Base-by-base conservation (phyloP, 1,140 invertebrate genomes). In the Caenorhabditis inopinata region DNA sequence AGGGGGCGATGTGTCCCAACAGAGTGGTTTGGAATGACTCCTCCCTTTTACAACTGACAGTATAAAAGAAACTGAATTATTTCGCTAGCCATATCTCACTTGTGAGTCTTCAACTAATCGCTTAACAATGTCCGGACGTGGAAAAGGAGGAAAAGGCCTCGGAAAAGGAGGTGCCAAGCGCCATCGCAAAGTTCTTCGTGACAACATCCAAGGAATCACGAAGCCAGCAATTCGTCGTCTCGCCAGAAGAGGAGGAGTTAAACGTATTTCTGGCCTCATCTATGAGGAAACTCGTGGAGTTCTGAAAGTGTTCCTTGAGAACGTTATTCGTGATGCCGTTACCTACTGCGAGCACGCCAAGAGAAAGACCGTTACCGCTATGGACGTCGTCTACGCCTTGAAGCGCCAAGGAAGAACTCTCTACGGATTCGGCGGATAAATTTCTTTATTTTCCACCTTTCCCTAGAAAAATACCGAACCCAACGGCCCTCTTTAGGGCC, bases 351-450 rank as follows among this genome's bases (percentile, higher is more conserved):
- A 93, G 88, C 92, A 94, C 89, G 93, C 93, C 83, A 93, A 93
- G 90, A 90, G 93, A 83, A 94, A 94, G 89, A 94, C 93, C 27
- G 91, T 92, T 38, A 94, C 93, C 14, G 93, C 93, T 75, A 94
- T 94, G 93, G 93, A 94, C 87, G 93, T 94, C 23, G 93, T 94
- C 23, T 94, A 94, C 85, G 93, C 93, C 32, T 89, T 94, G 83
- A 94, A 94, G 89, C 89, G 93, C 68, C 93, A 94, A 90, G 93
- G 93, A 45, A 90, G 93, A 74, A 92, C 91, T 42, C 86, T 91
- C n/a, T 91, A 91, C 86, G 90, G 91, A 84, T 92, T 92, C 84
- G 91, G 91, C 35, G 91, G 79, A 80, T 80, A 80, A 80, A 89
- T 68, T 58, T 58, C 29, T 58, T n/a, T 25, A 1, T 25, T 58